These are phyloP conservation scores for Hypanus sabinus DNA, from an alignment of 2,113 vertebrate species.

Conservation along the genomic window DNA sequence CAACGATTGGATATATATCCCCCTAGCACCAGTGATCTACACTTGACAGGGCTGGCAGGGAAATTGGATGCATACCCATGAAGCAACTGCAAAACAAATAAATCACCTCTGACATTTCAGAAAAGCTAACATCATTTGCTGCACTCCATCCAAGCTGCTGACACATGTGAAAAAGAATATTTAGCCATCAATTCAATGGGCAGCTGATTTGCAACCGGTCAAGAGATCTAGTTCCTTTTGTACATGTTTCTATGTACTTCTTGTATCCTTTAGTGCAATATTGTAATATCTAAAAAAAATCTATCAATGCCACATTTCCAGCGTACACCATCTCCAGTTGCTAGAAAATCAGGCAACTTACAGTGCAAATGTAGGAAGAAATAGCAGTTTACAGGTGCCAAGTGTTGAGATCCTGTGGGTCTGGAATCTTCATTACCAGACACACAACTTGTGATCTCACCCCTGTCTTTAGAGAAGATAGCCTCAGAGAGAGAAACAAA, in stretches of 20 bases:
- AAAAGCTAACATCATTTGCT: constrained; percentile 17
- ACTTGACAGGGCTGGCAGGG: neutral
- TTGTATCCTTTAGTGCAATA: neutral
- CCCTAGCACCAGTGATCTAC: constrained; percentile 3
- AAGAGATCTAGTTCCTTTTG: neutral
- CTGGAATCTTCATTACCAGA: neutral
- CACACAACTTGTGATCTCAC: neutral
- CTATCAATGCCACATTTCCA: neutral
- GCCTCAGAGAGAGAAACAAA: neutral
- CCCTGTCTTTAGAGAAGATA: neutral
- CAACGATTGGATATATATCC: neutral
- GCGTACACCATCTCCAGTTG: neutral
- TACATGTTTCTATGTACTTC: neutral
- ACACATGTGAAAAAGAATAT: neutral
- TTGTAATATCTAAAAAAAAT: neutral
- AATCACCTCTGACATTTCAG: constrained; percentile 35
- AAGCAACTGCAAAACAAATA: constrained; percentile 3
- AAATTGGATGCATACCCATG: constrained; percentile 17
- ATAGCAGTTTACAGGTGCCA: neutral
- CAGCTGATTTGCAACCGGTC: constrained; percentile 27
- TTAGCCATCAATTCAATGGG: constrained; percentile 23
- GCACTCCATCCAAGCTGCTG: constrained; percentile 7
- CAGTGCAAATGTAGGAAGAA: neutral
- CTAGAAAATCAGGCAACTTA: neutral
- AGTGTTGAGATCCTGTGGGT: neutral